Conservation (phyloP, 2,797 vertebrate genomes). For the Centroberyx gerrardi region DNA sequence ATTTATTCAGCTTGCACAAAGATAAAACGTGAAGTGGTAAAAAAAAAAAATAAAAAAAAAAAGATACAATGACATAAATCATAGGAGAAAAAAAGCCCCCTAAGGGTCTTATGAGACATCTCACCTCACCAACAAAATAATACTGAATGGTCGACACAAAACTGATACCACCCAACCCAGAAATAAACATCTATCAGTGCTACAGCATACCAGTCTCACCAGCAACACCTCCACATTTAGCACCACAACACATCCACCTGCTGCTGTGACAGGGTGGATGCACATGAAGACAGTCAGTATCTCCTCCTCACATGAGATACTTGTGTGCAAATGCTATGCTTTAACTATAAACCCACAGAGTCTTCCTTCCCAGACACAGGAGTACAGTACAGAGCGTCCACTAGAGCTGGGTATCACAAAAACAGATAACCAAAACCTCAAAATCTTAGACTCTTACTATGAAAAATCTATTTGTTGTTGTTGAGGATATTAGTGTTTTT, state of each 20-base stretch:
- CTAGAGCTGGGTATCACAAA: not conserved
- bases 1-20: not conserved
- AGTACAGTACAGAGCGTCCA: not conserved
- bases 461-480: not conserved
- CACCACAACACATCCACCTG: slow-evolving; percentile 60
- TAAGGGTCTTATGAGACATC: not conserved
- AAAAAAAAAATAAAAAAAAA: not conserved
- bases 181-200: slow-evolving; percentile 21
- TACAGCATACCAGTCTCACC: slow-evolving; percentile 61
- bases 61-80: not conserved
- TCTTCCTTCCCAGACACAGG: slow-evolving; percentile 1
- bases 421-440: slow-evolving; percentile 2
- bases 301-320: slow-evolving; percentile 67
- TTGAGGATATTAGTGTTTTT: not conserved
- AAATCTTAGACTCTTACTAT: not conserved
- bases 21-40: not conserved
- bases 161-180: not conserved
- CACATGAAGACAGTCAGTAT: slow-evolving; percentile 53
- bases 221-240: slow-evolving; percentile 65
- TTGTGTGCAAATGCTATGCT: slow-evolving; percentile 78
- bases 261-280: slow-evolving; percentile 45
- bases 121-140: not conserved
- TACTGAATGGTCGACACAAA: not conserved
- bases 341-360: slow-evolving; percentile 54
- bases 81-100: too few species aligned